Conservation (phyloP, 2,797 vertebrate genomes). For the Calcarius lapponicus region DNA sequence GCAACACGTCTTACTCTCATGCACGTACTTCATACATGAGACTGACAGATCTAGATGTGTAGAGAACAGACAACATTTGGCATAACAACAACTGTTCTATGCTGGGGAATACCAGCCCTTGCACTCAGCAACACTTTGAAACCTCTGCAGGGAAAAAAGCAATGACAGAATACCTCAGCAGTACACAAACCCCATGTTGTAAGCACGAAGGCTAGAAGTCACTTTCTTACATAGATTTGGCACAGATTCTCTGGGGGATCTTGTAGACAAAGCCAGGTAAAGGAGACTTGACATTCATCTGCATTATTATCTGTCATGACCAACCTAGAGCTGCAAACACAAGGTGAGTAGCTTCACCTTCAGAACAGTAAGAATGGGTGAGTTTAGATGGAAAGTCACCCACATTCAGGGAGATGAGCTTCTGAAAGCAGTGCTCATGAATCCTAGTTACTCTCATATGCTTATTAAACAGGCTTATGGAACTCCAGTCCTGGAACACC, state of each 20-base stretch:
- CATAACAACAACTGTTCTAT: not conserved
- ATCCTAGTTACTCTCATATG: accelerated
- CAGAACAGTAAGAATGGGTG: accelerated
- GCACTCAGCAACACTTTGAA: not conserved
- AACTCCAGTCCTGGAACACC: not conserved
- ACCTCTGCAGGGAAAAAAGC: not conserved
- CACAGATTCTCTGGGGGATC: not conserved
- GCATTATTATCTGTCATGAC: not conserved
- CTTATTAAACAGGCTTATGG: not conserved
- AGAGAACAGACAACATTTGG: not conserved
- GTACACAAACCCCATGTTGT: not conserved
- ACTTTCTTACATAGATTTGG: not conserved
- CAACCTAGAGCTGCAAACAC: not conserved
- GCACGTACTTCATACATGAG: not conserved
- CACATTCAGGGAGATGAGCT: not conserved
- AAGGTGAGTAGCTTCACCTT: not conserved
- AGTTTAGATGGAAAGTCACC: not conserved
- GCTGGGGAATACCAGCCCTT: not conserved
- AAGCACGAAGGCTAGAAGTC: not conserved
- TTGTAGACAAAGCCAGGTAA: not conserved
- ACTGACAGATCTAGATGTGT: not conserved
- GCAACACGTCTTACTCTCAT: not conserved
- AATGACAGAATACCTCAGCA: not conserved
- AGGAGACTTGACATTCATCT: not conserved
- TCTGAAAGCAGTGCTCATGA: not conserved